Conservation (phyloP, 2,797 vertebrate genomes). For the Macropodus opercularis region DNA sequence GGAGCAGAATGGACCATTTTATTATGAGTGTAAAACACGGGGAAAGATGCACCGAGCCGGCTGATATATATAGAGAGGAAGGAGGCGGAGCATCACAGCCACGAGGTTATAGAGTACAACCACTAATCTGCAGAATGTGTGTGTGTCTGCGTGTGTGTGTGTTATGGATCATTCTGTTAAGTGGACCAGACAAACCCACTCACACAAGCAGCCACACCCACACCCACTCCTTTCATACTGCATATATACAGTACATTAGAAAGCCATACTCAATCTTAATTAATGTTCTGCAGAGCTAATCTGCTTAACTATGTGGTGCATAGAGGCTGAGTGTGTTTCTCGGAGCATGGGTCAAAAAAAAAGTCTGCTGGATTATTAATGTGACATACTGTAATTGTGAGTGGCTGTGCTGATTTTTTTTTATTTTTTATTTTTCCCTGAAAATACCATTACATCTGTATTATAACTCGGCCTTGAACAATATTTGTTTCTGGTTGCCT, state of each 20-base stretch:
- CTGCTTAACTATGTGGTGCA: background rate
- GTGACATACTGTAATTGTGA: slow-evolving; percentile 11
- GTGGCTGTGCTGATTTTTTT: slow-evolving; percentile 24
- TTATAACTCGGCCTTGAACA: background rate
- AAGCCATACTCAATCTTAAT: slow-evolving; percentile 27
- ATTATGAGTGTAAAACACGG: slow-evolving; percentile 78
- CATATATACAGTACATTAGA: slow-evolving; percentile 38
- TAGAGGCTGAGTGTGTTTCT: background rate
- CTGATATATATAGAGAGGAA: slow-evolving; percentile 11
- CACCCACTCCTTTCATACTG: slow-evolving; percentile 26
- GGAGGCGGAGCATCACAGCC: slow-evolving; percentile 25
- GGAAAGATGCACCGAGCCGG: slow-evolving; percentile 44
- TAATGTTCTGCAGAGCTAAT: slow-evolving; percentile 28
- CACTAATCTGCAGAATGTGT: slow-evolving; percentile 4
- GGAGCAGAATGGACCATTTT: slow-evolving; percentile 69
- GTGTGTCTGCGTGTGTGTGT: background rate
- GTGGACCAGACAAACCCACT: background rate
- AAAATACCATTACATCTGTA: slow-evolving; percentile 1
- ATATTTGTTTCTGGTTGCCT: slow-evolving; percentile 16
- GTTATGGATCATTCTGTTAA: slow-evolving; percentile 30
- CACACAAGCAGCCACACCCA: slow-evolving; percentile 13
- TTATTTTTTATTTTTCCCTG: slow-evolving; percentile 1
- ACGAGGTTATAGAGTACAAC: slow-evolving; percentile 33
- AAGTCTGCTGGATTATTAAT: slow-evolving; percentile 16
- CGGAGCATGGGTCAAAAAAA: slow-evolving; percentile 21